phyloP scores from a whole-genome alignment of 2,113 vertebrate species.

The Lophura nycthemera region DNA sequence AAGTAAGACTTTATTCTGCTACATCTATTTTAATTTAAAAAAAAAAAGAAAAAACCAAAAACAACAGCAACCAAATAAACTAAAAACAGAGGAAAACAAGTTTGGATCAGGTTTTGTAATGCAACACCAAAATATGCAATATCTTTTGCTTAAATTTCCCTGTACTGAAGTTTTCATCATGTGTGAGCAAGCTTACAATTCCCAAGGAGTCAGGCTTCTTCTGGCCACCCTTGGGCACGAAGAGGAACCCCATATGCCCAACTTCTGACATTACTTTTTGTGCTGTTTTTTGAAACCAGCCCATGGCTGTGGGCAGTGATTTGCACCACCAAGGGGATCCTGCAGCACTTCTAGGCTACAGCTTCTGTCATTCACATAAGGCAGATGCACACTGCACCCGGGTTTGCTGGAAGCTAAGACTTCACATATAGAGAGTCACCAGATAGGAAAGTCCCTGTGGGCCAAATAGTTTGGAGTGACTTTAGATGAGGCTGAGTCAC shows the following conservation, averaged over 20 bases:
- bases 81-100: background rate
- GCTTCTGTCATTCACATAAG: background rate
- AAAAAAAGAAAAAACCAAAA: background rate
- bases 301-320: background rate
- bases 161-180: background rate
- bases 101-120: background rate
- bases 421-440: background rate
- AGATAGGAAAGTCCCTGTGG: background rate
- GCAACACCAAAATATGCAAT: background rate
- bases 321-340: background rate
- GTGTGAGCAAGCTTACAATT: background rate
- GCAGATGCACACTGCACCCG: fast-evolving
- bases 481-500: background rate
- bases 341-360: background rate
- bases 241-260: background rate
- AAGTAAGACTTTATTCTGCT: background rate
- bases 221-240: background rate
- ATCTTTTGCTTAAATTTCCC: background rate
- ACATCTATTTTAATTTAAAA: background rate
- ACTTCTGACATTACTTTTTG: background rate
- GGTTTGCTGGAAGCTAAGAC: background rate
- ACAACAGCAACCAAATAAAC: background rate
- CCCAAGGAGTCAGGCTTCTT: background rate
- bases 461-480: background rate
- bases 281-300: background rate